Evolutionary conservation across 2,797 vertebrate species (phyloP), one percentile per base, ranked within the genome.

Genomic region (Remorina albescens): DNA sequence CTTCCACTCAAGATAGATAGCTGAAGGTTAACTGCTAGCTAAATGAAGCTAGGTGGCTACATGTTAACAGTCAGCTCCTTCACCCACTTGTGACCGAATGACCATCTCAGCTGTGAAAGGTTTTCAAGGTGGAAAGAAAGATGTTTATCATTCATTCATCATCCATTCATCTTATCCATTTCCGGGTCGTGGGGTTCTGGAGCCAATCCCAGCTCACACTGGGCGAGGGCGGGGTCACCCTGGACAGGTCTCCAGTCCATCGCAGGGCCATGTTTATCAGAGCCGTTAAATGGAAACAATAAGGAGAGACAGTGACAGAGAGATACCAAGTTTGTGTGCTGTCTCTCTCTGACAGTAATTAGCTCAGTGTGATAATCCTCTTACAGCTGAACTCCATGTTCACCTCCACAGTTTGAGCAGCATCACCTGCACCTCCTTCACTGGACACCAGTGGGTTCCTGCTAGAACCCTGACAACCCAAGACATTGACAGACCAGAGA

Each of bases 341-440:
- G 58, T 25, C 19, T 26, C 21, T 67, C 72, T 72, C 61, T 61
- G 34, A 12, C 36, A 8, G 15, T 80, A 81, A 84, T 85, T 67
- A 81, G 83, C 82, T 88, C 82, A 76, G 66, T 46, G 26, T 51
- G 56, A 74, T 89, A 82, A 89, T 85, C 85, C 59, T 32, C 77
- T 87, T 81, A 80, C 12, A 59, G 61, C 26, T 67, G 49, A 81
- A 72, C 53, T 65, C 74, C 47, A 54, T 19, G 67, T 68, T 80
- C 67, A 69, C 60, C 73, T 73, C 64, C 76, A 67, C 50, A 16
- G 13, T 3, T 21, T 41, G 39, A 61, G 21, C 58, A 70, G 50
- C 32, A 74, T 51, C 42, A 44, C 36, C 56, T 81, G 78, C 55
- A 64, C 41, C 59, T 56, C 75, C 37, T 53, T 21, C 1, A 0